Base-by-base conservation (phyloP, 2,888 invertebrate species). In the Rotaria magnacalcarata region DNA sequence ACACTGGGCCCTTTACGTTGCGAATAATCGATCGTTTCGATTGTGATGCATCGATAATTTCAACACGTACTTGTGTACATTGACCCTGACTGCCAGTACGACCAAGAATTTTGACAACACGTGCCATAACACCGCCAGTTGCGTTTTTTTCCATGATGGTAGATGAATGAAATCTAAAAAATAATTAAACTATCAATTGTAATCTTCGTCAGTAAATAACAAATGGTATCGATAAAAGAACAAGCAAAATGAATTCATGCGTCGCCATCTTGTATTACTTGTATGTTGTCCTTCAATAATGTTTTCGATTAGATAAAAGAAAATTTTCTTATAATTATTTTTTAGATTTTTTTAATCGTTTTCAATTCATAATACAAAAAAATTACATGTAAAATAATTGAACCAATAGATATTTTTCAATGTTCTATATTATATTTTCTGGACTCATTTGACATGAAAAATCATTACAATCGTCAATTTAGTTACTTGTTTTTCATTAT, bases 11-110 rank as follows among this genome's bases (percentile, higher is more conserved):
- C 21, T 87, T 87, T 27, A 85, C 85, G 67, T 87, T 85, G 74
- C 87, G 87, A 60, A 86, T 85, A 52, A 87, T 87, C 67, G 47
- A 47, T 80, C 80, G 80, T 80, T 80, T 80, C 11, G 80, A 80
- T 80, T 47, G 4, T 80, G 80, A 80, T 80, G n/a, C n/a, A 14
- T 80, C 80, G 43, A 47, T 34, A 41, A 80, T 80, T 80, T 80
- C 80, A 24, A 80, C 80, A 50, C 88, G 92, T 88, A 96, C 96
- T 93, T 99, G 98, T 87, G 99, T 99, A 95, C 98, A 99, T 92
- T 99, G 98, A 90, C 99, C 99, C 92, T 99, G 98, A 89, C 97
- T 98, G 88, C 99, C 99, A 88, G 98, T 99, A 90, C 98, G 95
- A 87, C 99, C 98, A 90, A 99, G 93, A 90, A 99, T 96, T 93